Evolutionary conservation across 2,888 invertebrate genomes (phyloP), one percentile per base, ranked within the genome.

Genomic region (Dynastes grantii): DNA sequence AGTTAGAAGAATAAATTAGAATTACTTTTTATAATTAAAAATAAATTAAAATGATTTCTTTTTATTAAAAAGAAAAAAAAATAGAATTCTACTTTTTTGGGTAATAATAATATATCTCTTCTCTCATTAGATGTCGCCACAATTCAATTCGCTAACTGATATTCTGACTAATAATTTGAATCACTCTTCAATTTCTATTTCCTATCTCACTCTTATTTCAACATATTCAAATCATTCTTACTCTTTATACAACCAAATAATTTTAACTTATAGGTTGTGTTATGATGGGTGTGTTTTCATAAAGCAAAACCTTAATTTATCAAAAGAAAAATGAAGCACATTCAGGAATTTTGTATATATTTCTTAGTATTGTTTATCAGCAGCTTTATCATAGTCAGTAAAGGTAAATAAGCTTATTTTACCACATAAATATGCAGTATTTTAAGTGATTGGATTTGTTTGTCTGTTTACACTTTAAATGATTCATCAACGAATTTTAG

Each of bases 401-500:
- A 8, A 67, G 67, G 67, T 67, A 27, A 45, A 9, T 16, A 16
- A 27, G 16, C 22, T 67, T 40, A 2, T 11, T 11, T 3, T n/a
- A 22, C 0, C 8, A 4, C 49, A 8, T 45, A 16, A 5, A 16
- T 6, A 2, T 45, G 22, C 22, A 22, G 22, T 22, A 22, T 22
- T 22, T 22, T 22, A 22, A 11, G 45, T 8, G 2, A 11, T 45
- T 11, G 8, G 1, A 8, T 11, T 1, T 45, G 45, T 45, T 45
- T 45, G 45, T 11, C 2, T 0, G 8, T 45, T 45, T 45, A 8
- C 45, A 45, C 3, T 22, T 67, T 22, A 63, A 63, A 63, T 29
- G 13, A 63, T 32, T 63, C 29, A 63, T 63, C n/a, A 22, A 45
- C 22, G 55, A 49, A 22, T 78, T 75, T 40, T 58, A 78, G 78